A percentile compares a stretch with the other conserved stretches of the same genome.
phyloP scores from a whole-genome alignment of 2,888 invertebrate genomes.

The Cantharis rustica region DNA sequence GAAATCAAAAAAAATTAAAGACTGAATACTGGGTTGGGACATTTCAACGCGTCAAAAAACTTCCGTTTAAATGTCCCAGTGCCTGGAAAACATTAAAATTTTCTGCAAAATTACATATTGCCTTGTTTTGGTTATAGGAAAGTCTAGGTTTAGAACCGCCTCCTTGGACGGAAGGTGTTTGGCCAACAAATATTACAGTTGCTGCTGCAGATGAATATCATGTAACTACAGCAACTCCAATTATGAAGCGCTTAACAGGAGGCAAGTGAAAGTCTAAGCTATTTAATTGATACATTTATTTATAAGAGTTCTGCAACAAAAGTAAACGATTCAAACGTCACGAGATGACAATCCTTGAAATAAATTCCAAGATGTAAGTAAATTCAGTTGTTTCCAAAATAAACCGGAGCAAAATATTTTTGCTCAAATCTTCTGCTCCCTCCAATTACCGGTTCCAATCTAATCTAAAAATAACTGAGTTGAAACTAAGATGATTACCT shows the following conservation, averaged over 20 bases:
- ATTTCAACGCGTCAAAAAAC: too few species aligned
- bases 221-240: conserved; percentile 5
- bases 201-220: conserved; percentile 15
- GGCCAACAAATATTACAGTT: conserved; percentile 18
- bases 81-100: too few species aligned
- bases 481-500: neutral
- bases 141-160: conserved; percentile 11
- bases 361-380: too few species aligned
- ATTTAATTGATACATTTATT: neutral
- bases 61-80: too few species aligned
- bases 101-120: too few species aligned
- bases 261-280: conserved; percentile 6
- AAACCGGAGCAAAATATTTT: too few species aligned
- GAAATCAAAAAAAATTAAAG: neutral
- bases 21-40: neutral
- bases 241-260: conserved; percentile 13
- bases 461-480: neutral
- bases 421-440: too few species aligned
- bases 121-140: neutral
- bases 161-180: conserved; percentile 10
- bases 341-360: too few species aligned
- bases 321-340: too few species aligned
- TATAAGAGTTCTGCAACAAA: too few species aligned
- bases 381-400: too few species aligned
- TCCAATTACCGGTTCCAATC: too few species aligned